These are phyloP conservation scores for Aproaerema taeniolella DNA, from an alignment of 2,888 invertebrate genomes.

Conservation along the genomic window DNA sequence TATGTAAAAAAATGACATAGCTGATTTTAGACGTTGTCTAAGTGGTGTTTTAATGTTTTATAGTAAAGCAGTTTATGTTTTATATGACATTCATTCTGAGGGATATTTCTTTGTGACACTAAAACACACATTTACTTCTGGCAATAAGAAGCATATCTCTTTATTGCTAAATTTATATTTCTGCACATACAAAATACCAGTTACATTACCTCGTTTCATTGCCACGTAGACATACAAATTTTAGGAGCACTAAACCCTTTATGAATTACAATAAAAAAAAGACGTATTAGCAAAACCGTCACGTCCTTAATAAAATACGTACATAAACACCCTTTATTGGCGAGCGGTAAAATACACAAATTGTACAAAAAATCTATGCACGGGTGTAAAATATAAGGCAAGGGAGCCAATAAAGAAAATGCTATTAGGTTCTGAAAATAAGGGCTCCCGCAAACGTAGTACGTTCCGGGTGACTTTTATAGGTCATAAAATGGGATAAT, in stretches of 20 bases:
- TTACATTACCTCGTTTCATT: no score
- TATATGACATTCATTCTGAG: no score
- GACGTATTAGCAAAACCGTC: conserved; percentile 58
- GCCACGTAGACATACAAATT: conserved; percentile 13
- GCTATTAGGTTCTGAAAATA: conserved; percentile 70
- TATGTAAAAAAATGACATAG: no score
- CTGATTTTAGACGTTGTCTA: no score
- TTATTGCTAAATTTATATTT: conserved; percentile 3
- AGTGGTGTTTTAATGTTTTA: no score
- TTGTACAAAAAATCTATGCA: conserved; percentile 61
- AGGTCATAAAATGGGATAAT: conserved; percentile 74
- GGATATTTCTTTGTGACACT: no score
- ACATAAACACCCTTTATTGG: conserved; percentile 63
- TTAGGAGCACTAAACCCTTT: conserved; percentile 32
- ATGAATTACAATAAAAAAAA: conserved; percentile 60
- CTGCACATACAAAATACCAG: no score
- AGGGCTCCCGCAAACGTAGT: conserved; percentile 72
- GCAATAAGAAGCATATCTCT: background rate
- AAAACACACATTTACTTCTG: no score
- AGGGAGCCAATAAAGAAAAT: conserved; percentile 59
- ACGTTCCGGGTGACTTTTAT: conserved; percentile 72
- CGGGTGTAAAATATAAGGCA: conserved; percentile 60
- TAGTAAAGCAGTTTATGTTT: no score
- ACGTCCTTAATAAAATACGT: conserved; percentile 55
- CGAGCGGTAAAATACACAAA: conserved; percentile 57